Evolutionary conservation across 2,113 vertebrate genomes (phyloP).

Genomic region (Oceanites oceanicus): DNA sequence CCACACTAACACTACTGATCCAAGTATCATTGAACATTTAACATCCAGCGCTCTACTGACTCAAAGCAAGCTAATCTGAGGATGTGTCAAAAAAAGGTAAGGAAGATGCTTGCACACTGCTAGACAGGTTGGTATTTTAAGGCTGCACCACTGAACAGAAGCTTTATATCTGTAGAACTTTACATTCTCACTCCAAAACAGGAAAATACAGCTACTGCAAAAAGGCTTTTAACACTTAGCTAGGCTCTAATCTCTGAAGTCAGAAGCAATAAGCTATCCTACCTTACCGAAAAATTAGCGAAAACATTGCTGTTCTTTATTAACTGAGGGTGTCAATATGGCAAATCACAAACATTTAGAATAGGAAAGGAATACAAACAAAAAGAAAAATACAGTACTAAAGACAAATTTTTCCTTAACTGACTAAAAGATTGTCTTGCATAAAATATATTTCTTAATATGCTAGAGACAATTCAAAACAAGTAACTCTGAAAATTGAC

Average conservation of each 20-base stretch:
- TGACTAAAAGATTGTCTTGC: not conserved
- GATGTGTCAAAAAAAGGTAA: not conserved
- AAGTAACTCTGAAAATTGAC: not conserved
- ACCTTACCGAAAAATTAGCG: not conserved
- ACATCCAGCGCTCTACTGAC: not conserved
- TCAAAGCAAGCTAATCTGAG: not conserved
- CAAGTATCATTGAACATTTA: not conserved
- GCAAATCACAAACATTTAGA: not conserved
- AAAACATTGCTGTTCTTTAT: not conserved
- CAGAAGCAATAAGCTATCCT: not conserved
- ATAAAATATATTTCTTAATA: not conserved
- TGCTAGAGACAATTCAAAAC: not conserved
- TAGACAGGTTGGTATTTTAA: not conserved
- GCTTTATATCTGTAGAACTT: not conserved
- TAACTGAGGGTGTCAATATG: not conserved
- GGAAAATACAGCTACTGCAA: not conserved
- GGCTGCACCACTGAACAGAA: not conserved
- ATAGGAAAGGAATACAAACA: not conserved
- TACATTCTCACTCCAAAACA: not conserved
- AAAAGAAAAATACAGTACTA: not conserved
- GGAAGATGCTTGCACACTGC: not conserved
- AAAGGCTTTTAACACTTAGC: not conserved
- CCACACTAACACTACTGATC: not conserved
- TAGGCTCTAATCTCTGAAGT: not conserved
- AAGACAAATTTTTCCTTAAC: not conserved